Conservation (phyloP, 2,113 vertebrate species). For the Macquaria ambigua region DNA sequence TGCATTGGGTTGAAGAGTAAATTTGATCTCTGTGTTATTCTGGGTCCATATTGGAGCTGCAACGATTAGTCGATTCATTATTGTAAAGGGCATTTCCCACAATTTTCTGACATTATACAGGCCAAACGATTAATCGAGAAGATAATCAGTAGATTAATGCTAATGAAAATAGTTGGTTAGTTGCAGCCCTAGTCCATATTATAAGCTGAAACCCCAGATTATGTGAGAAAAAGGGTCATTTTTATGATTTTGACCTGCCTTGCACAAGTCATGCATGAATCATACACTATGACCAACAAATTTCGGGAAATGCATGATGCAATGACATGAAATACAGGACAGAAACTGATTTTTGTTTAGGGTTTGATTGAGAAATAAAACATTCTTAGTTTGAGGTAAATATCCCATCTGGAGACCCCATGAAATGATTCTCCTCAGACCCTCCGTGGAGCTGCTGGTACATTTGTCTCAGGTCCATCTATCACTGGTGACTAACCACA, state of each 20-base stretch:
- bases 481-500: conserved; percentile 54
- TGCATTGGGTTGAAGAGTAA: not conserved
- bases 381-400: not conserved
- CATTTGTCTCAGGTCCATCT: conserved; percentile 47
- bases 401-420: not conserved
- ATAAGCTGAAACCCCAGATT: not conserved
- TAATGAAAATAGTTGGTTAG: not conserved
- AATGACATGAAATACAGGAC: conserved; percentile 51
- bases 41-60: not conserved
- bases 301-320: conserved; percentile 42
- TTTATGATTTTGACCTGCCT: conserved; percentile 5
- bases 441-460: not conserved
- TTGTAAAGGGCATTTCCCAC: not conserved
- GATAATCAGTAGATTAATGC: not conserved
- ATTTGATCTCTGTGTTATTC: not conserved
- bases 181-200: not conserved
- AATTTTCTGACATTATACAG: not conserved
- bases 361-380: conserved; percentile 25
- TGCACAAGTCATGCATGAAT: conserved; percentile 30
- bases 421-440: conserved; percentile 5
- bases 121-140: not conserved
- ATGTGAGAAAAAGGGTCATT: not conserved
- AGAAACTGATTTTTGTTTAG: conserved; percentile 4
- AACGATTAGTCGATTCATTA: not conserved
- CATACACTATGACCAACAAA: conserved; percentile 39